Conservation (phyloP, 1,140 invertebrate genomes). For the Helicoverpa zea region DNA sequence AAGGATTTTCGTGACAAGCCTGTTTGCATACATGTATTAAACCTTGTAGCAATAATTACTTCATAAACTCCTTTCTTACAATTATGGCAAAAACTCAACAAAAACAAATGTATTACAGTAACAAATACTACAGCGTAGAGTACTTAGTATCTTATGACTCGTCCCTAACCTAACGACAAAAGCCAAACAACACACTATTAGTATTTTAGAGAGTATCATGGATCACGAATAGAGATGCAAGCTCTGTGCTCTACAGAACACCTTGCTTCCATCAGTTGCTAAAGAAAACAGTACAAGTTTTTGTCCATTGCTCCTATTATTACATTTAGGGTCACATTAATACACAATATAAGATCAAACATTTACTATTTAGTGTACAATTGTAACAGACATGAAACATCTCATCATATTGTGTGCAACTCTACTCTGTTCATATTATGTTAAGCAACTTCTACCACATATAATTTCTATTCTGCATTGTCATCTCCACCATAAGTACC, state of each 20-base stretch:
- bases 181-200: slow-evolving; percentile 73
- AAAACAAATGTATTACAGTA: slow-evolving; percentile 81
- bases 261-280: not conserved
- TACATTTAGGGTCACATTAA: slow-evolving; percentile 70
- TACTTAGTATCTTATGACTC: slow-evolving; percentile 73
- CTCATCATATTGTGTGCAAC: slow-evolving; percentile 74
- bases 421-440: slow-evolving; percentile 76
- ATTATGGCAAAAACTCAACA: slow-evolving; percentile 84
- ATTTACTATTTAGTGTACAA: slow-evolving; percentile 71
- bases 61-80: slow-evolving; percentile 79
- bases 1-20: slow-evolving; percentile 84
- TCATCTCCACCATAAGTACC: slow-evolving; percentile 73
- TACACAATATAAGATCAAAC: slow-evolving; percentile 79
- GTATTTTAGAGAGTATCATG: slow-evolving; percentile 45
- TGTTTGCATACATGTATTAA: slow-evolving; percentile 83
- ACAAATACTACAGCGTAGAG: slow-evolving; percentile 80
- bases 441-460: slow-evolving; percentile 83
- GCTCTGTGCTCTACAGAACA: slow-evolving; percentile 29
- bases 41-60: slow-evolving; percentile 80
- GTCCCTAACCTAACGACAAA: slow-evolving; percentile 83
- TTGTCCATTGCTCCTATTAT: slow-evolving; percentile 57
- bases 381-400: slow-evolving; percentile 76
- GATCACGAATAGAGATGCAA: slow-evolving; percentile 42
- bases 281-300: slow-evolving; percentile 45
- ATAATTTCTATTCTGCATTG: slow-evolving; percentile 75